Evolutionary conservation across 1,140 invertebrate species (phyloP).

Genomic region (Aphaenogaster rudis): DNA sequence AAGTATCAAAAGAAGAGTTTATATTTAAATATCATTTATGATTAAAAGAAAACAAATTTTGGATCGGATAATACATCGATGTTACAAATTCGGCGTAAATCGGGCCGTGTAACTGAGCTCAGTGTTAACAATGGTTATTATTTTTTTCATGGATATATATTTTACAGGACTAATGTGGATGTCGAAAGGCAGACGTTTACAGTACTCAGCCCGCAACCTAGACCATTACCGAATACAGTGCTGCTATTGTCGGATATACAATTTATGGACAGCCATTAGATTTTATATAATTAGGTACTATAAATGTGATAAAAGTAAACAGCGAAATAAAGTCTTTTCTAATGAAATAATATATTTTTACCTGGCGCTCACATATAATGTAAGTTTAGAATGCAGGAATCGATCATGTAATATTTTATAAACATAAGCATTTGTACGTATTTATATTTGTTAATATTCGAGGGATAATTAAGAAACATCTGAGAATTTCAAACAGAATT

Average conservation of each 20-base stretch:
- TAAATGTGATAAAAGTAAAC: background rate
- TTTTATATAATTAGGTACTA: background rate
- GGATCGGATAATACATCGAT: too few species aligned
- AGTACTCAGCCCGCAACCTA: slow-evolving; percentile 96
- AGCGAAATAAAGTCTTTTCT: background rate
- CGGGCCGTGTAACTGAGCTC: too few species aligned
- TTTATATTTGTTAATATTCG: background rate
- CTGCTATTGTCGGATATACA: slow-evolving; percentile 94
- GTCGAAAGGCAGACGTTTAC: slow-evolving; percentile 95
- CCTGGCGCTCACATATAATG: background rate
- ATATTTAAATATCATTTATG: too few species aligned
- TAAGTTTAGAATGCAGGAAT: background rate
- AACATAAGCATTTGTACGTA: slow-evolving; percentile 10
- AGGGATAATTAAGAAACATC: background rate
- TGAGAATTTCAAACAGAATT: background rate
- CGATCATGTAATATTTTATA: background rate
- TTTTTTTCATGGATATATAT: slow-evolving; percentile 18
- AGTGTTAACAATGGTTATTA: slow-evolving; percentile 9
- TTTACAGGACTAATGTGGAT: slow-evolving; percentile 95
- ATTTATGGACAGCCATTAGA: slow-evolving; percentile 95
- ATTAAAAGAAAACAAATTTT: too few species aligned
- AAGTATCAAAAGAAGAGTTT: too few species aligned
- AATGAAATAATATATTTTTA: background rate
- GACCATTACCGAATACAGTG: slow-evolving; percentile 95
- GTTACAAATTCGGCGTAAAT: too few species aligned